A percentile compares a stretch with the other conserved stretches of the same genome.
Evolutionary conservation across 2,797 vertebrate species (phyloP).

Genomic region (Pempheris klunzingeri): DNA sequence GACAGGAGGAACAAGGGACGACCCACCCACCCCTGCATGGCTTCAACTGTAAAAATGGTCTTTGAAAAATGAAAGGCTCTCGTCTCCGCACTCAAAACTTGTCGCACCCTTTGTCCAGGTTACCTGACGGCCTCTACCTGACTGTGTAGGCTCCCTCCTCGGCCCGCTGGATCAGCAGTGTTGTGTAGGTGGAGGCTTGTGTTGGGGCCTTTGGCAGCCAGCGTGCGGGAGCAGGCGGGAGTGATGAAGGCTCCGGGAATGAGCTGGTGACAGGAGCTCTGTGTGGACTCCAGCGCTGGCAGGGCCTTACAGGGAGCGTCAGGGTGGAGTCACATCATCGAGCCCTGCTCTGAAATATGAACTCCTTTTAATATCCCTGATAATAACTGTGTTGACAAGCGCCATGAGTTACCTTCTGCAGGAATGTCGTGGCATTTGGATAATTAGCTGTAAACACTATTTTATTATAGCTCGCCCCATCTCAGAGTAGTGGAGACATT

Average conservation of each 20-base stretch:
- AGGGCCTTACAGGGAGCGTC: slow-evolving; percentile 33
- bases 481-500: slow-evolving; percentile 40
- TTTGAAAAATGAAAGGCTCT: too few species aligned
- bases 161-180: slow-evolving; percentile 19
- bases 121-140: neutral
- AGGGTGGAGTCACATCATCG: slow-evolving; percentile 30
- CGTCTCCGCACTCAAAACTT: too few species aligned
- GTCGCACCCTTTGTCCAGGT: neutral
- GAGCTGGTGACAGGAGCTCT: slow-evolving; percentile 59
- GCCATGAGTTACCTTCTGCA: slow-evolving; percentile 71
- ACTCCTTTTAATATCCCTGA: slow-evolving; percentile 75
- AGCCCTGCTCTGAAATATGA: slow-evolving; percentile 74
- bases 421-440: slow-evolving; percentile 84
- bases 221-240: slow-evolving; percentile 28
- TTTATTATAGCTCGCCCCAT: slow-evolving; percentile 71
- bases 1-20: neutral
- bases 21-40: neutral
- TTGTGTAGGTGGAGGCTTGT: slow-evolving; percentile 37
- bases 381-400: slow-evolving; percentile 84
- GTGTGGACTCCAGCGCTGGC: slow-evolving; percentile 53
- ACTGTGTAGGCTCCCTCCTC: slow-evolving; percentile 7
- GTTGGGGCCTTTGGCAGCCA: slow-evolving; percentile 47
- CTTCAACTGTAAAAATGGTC: neutral
- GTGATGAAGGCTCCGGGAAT: slow-evolving; percentile 63
- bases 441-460: slow-evolving; percentile 82